Conservation (phyloP, 2,797 vertebrate species). For the Florisuga fusca region DNA sequence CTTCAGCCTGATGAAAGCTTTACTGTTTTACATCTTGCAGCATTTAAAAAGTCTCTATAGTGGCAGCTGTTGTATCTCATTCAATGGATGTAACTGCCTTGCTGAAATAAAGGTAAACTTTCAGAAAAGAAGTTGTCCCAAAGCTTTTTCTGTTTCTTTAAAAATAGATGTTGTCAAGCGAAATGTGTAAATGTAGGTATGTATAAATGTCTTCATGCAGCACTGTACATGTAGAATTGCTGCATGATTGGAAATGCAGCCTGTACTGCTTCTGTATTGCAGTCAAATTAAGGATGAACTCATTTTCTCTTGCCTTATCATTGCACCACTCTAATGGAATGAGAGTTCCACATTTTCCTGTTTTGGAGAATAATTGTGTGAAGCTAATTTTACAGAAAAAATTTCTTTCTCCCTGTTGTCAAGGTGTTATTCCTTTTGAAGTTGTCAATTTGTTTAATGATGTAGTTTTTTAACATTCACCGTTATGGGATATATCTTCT, state of each 20-base stretch:
- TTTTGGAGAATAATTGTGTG: conserved; percentile 13
- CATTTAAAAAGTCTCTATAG: neutral
- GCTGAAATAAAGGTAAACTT: neutral
- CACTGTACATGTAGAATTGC: neutral
- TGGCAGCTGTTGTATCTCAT: neutral
- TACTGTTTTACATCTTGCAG: neutral
- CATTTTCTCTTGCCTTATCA: neutral
- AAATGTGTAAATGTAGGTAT: neutral
- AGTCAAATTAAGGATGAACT: neutral
- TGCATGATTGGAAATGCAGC: neutral
- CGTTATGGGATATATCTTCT: neutral
- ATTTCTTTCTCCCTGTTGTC: neutral
- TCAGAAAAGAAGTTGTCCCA: neutral
- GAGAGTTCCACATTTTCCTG: neutral
- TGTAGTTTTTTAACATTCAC: conserved; percentile 36
- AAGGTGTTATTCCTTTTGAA: conserved; percentile 48
- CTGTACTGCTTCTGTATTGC: neutral
- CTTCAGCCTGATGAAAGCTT: neutral
- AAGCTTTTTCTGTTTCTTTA: neutral
- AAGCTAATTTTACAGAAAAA: conserved; percentile 42
- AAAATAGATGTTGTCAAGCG: neutral
- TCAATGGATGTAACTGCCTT: neutral
- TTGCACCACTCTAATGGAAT: neutral
- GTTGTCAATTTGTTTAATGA: neutral
- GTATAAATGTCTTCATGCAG: neutral